phyloP scores from a whole-genome alignment of 2,797 vertebrate species.

The Varecia variegata region DNA sequence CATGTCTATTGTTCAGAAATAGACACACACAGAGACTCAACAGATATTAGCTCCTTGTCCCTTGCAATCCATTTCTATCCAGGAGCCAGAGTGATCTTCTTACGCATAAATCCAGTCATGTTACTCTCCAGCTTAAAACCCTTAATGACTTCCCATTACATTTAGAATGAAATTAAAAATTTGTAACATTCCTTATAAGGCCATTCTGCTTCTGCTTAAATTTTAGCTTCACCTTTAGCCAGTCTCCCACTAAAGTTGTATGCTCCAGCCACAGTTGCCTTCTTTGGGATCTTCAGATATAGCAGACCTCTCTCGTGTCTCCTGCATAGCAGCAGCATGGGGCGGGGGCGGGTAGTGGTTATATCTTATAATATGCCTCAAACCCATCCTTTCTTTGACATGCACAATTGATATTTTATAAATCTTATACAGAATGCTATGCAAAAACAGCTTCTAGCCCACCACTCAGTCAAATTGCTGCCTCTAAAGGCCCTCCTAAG shows the following conservation, averaged over 20 bases:
- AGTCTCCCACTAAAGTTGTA: neutral
- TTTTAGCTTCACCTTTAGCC: neutral
- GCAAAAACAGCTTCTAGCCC: neutral
- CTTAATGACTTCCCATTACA: neutral
- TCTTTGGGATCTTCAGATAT: neutral
- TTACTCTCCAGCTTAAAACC: constrained; percentile 12
- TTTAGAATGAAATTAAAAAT: constrained; percentile 14
- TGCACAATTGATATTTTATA: neutral
- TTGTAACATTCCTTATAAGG: neutral
- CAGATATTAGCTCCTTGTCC: constrained; percentile 34
- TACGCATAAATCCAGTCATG: neutral
- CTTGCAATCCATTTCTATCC: neutral
- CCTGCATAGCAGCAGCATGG: neutral
- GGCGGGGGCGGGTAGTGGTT: neutral
- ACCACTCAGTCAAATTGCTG: neutral
- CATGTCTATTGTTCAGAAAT: neutral
- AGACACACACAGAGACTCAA: neutral
- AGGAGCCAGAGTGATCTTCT: constrained; percentile 29
- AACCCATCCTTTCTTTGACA: neutral
- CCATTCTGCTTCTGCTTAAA: neutral
- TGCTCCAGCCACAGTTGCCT: neutral
- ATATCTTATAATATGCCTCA: neutral
- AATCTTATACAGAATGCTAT: neutral
- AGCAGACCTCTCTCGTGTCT: neutral
- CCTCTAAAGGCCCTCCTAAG: neutral